These are phyloP conservation scores for Paradoxurus hermaphroditus DNA, from an alignment of 2,113 vertebrate genomes.

Conservation along the genomic window DNA sequence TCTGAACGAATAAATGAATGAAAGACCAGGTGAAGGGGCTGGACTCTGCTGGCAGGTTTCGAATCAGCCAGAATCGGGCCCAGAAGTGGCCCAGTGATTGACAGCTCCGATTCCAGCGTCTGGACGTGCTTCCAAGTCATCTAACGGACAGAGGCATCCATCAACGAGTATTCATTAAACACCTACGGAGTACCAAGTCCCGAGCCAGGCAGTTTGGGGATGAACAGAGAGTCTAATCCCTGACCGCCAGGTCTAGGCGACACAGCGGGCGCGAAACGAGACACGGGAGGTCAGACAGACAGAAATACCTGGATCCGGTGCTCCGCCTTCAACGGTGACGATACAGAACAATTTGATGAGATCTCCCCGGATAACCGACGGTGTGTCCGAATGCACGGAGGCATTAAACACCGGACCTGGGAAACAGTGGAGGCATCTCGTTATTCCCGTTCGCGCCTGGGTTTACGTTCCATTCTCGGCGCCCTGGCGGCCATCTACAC, in stretches of 20 bases:
- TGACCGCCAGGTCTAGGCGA: background rate
- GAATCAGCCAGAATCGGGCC: background rate
- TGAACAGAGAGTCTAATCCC: background rate
- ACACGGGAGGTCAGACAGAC: background rate
- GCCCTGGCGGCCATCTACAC: background rate
- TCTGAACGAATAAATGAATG: background rate
- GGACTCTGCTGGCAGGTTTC: background rate
- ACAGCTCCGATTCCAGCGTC: background rate
- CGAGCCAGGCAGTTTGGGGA: background rate
- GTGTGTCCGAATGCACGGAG: slow-evolving; percentile 87
- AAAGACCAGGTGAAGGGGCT: background rate
- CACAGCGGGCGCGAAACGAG: background rate
- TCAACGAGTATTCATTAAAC: background rate
- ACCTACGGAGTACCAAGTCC: background rate
- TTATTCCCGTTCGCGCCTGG: slow-evolving; percentile 11
- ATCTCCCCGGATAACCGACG: slow-evolving; percentile 88
- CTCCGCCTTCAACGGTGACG: slow-evolving; percentile 85
- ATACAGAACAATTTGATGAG: slow-evolving; percentile 91
- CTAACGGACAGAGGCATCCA: background rate
- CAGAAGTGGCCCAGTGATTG: background rate
- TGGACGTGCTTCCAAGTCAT: background rate
- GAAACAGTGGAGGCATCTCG: background rate
- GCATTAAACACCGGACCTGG: slow-evolving; percentile 91
- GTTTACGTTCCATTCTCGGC: no score
- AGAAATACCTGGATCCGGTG: slow-evolving; percentile 85